Percentiles rank a stretch among this genome's conserved stretches.
Conservation (phyloP, 2,797 vertebrate genomes). For the Thripadectes ignobilis region DNA sequence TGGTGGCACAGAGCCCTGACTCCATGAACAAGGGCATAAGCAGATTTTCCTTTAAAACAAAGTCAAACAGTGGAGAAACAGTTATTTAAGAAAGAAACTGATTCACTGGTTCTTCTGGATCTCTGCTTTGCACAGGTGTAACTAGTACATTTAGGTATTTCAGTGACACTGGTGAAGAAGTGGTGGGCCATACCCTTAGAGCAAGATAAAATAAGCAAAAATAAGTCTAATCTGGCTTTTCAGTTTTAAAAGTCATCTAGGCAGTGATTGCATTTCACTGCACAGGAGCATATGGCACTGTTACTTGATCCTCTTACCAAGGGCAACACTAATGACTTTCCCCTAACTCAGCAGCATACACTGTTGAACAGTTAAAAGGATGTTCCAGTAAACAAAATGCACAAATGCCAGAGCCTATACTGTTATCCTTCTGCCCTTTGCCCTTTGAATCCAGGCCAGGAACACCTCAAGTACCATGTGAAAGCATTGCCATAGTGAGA, state of each 20-base stretch:
- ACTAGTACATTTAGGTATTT: background rate
- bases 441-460: conserved; percentile 45
- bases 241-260: background rate
- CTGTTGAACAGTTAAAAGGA: conserved; percentile 38
- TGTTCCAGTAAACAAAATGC: conserved; percentile 44
- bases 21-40: background rate
- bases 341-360: background rate
- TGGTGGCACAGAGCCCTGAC: background rate
- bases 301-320: conserved; percentile 52
- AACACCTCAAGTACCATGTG: conserved; percentile 12
- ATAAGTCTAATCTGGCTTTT: background rate
- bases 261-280: background rate
- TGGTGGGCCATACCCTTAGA: background rate
- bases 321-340: conserved; percentile 23
- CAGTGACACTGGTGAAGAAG: background rate
- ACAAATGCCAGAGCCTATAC: background rate
- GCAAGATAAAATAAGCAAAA: background rate
- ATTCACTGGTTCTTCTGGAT: background rate
- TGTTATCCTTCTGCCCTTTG: conserved; percentile 34
- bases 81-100: background rate
- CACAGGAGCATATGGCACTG: conserved; percentile 11
- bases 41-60: background rate
- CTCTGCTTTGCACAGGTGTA: background rate
- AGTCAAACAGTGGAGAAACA: background rate
- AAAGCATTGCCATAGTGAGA: background rate